Conservation (phyloP, 2,797 vertebrate species). For the Gobio occitaniae region DNA sequence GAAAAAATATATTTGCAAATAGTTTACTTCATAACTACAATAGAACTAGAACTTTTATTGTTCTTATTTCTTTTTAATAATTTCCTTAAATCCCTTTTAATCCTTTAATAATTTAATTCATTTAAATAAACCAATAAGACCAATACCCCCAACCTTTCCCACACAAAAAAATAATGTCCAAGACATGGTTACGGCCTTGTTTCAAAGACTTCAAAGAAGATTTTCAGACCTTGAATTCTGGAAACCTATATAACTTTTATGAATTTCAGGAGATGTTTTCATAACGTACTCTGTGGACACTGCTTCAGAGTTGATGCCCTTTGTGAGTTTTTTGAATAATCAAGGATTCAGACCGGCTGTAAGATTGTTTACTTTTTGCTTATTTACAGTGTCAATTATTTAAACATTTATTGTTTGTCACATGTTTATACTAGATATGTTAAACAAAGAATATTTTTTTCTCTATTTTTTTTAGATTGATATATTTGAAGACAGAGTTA, state of each 20-base stretch:
- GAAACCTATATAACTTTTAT: background rate
- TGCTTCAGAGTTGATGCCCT: conserved; percentile 83
- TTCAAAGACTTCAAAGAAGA: background rate
- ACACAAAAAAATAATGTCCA: no score
- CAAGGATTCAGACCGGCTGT: conserved; percentile 93
- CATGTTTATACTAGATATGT: background rate
- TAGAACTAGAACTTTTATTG: no score
- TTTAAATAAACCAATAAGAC: no score
- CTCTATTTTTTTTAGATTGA: conserved; percentile 84
- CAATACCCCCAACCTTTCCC: no score
- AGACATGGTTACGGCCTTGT: no score
- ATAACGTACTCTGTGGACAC: conserved; percentile 94
- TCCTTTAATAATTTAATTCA: no score
- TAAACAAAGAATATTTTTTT: background rate
- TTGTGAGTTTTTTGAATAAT: conserved; percentile 86
- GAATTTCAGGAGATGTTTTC: conserved; percentile 87
- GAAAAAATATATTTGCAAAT: no score
- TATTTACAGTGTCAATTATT: background rate
- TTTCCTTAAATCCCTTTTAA: no score
- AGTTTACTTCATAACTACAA: no score
- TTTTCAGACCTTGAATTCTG: background rate
- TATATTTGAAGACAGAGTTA: conserved; percentile 88
- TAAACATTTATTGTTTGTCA: background rate
- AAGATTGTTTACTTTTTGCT: conserved; percentile 69
- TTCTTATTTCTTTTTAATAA: no score